Percentiles rank a stretch among this genome's conserved stretches.
Conservation (phyloP, 2,797 vertebrate genomes). For the Carcharodon carcharias region DNA sequence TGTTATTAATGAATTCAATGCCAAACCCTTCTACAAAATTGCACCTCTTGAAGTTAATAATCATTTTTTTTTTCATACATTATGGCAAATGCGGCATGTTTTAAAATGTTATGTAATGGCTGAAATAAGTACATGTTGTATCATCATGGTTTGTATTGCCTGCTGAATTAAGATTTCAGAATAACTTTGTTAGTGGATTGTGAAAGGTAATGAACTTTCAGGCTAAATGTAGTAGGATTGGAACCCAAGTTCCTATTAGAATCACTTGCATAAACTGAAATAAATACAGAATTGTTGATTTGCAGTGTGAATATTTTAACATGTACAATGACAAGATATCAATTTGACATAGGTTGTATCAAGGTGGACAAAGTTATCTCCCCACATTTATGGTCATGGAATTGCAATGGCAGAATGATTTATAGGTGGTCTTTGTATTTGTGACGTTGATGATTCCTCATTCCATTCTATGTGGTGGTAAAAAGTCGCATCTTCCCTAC, state of each 20-base stretch:
- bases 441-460: not conserved
- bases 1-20: not conserved
- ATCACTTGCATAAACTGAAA: not conserved
- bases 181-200: not conserved
- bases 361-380: not conserved
- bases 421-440: not conserved
- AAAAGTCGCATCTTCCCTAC: not conserved
- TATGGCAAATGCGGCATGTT: not conserved
- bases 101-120: not conserved
- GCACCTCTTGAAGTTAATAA: not conserved
- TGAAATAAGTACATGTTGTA: not conserved
- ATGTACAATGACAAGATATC: not conserved
- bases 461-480: not conserved
- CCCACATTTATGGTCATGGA: not conserved
- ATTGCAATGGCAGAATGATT: not conserved
- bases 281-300: not conserved
- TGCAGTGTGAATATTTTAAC: not conserved
- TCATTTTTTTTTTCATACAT: not conserved
- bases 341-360: not conserved
- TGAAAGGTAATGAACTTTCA: conserved; percentile 1
- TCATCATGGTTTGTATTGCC: not conserved
- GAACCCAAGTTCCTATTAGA: not conserved
- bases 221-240: not conserved
- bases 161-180: not conserved
- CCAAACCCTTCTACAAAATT: not conserved